Conservation (phyloP, 2,113 vertebrate genomes). For the Tylochromis polylepis region DNA sequence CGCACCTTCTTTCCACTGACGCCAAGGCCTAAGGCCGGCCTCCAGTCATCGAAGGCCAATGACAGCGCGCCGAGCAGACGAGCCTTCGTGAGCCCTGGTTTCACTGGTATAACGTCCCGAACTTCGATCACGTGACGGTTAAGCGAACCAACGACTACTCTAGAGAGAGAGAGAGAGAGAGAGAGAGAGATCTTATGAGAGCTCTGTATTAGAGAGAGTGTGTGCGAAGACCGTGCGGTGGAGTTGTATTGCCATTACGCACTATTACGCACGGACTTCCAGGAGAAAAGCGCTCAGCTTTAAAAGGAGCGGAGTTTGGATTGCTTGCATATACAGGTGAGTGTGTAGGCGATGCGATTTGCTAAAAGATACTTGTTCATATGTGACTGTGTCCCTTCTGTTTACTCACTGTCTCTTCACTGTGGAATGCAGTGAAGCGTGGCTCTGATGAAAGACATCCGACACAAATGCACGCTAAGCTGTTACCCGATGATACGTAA, state of each 20-base stretch:
- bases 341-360: background rate
- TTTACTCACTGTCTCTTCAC: too few species aligned
- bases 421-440: background rate
- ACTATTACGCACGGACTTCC: constrained; percentile 51
- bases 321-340: constrained; percentile 28
- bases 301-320: constrained; percentile 2
- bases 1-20: constrained; percentile 54
- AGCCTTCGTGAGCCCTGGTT: constrained; percentile 83
- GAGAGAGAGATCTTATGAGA: background rate
- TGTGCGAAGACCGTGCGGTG: constrained; percentile 46
- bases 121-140: constrained; percentile 71
- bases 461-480: background rate
- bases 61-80: constrained; percentile 69
- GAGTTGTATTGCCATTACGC: constrained; percentile 44
- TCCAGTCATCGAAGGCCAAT: constrained; percentile 75
- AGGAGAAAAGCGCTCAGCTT: constrained; percentile 1
- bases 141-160: constrained; percentile 22
- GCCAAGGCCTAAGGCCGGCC: constrained; percentile 51
- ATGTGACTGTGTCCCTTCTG: background rate
- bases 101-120: constrained; percentile 60
- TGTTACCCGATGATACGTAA: background rate
- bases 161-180: background rate
- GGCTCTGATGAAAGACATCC: background rate
- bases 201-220: background rate
- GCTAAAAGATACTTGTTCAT: background rate